These are phyloP conservation scores for Acrossocheilus wenchowensis DNA, from an alignment of 2,797 vertebrate genomes.

Conservation along the genomic window DNA sequence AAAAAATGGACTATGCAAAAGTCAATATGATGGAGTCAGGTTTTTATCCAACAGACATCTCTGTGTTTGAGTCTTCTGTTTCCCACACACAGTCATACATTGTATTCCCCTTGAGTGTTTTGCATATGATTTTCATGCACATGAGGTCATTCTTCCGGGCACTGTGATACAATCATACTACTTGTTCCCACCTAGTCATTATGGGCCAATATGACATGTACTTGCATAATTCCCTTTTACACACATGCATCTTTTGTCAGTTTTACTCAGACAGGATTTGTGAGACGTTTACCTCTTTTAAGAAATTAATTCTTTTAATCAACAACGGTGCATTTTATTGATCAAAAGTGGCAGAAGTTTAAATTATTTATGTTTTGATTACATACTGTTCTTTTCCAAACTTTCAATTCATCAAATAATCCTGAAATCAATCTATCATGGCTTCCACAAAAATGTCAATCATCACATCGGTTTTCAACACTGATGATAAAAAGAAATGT, in stretches of 20 bases:
- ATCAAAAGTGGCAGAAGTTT: neutral
- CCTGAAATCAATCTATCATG: neutral
- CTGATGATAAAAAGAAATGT: neutral
- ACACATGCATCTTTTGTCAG: slow-evolving; percentile 3
- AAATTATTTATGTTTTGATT: neutral
- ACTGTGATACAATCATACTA: slow-evolving; percentile 53
- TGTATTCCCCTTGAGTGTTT: slow-evolving; percentile 54
- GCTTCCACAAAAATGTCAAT: neutral
- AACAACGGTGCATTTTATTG: neutral
- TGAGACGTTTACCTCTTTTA: neutral
- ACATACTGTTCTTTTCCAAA: neutral
- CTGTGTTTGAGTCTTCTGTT: slow-evolving; percentile 48
- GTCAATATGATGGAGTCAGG: slow-evolving; percentile 34
- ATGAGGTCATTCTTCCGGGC: slow-evolving; percentile 59
- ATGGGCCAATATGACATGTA: slow-evolving; percentile 28
- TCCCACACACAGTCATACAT: slow-evolving; percentile 48
- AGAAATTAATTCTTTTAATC: neutral
- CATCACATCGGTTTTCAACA: neutral
- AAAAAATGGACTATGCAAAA: slow-evolving; percentile 49
- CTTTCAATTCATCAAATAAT: neutral
- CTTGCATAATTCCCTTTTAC: slow-evolving; percentile 48
- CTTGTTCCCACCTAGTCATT: slow-evolving; percentile 37
- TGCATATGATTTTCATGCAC: slow-evolving; percentile 71
- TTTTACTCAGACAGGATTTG: neutral
- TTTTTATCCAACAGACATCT: slow-evolving; percentile 47